A percentile compares a stretch with the other conserved stretches of the same genome.
These are phyloP conservation scores for Setophaga petechia DNA, from an alignment of 2,113 vertebrate species.

Conservation along the genomic window DNA sequence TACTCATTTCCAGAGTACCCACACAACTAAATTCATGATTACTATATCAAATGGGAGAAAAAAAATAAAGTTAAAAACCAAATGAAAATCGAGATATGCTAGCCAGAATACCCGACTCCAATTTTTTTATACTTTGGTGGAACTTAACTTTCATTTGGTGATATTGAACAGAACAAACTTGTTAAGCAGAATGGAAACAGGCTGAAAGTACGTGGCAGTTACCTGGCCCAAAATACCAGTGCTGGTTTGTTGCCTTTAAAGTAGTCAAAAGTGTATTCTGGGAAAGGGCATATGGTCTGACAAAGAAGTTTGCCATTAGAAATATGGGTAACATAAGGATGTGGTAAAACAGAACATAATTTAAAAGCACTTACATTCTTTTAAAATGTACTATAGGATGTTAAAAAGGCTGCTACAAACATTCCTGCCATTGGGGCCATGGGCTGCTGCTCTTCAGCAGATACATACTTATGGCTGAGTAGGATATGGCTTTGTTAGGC, in stretches of 20 bases:
- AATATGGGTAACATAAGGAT: background rate
- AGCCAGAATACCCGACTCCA: background rate
- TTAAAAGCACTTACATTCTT: background rate
- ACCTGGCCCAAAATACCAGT: background rate
- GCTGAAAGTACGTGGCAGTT: background rate
- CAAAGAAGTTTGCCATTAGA: background rate
- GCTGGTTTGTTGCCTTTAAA: background rate
- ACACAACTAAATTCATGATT: background rate
- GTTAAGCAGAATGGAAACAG: background rate
- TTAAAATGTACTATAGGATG: background rate
- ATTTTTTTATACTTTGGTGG: background rate
- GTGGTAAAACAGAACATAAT: background rate
- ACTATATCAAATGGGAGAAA: background rate
- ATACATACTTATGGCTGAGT: background rate
- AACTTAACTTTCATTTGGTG: background rate
- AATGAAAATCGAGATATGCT: background rate
- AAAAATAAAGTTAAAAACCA: background rate
- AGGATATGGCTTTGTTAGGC: background rate
- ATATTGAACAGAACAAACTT: background rate
- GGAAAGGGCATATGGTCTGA: background rate
- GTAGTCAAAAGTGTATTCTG: background rate
- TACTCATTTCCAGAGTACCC: background rate
- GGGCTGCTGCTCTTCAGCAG: background rate
- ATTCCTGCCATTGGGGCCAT: background rate
- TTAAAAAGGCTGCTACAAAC: background rate